A percentile compares a stretch with the other conserved stretches of the same genome.
Evolutionary conservation across 2,888 invertebrate genomes (phyloP).

Genomic region (Geophilus truncorum): DNA sequence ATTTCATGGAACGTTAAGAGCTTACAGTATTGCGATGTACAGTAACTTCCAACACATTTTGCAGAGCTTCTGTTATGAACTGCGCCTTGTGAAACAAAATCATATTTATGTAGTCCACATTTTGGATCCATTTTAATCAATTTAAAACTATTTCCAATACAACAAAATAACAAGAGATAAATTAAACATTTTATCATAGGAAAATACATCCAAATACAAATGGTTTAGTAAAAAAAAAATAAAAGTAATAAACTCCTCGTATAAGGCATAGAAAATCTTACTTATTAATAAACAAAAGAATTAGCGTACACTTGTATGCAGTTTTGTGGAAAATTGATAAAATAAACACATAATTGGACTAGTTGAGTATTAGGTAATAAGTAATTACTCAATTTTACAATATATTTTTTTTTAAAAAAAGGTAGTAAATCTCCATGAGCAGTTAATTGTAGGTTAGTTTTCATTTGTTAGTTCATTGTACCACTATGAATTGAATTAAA

Average conservation of each 20-base stretch:
- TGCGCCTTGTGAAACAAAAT: no score
- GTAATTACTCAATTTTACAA: not conserved
- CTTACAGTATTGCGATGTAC: no score
- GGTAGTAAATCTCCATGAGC: not conserved
- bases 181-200: not conserved
- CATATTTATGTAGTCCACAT: not conserved
- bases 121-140: conserved; percentile 10
- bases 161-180: conserved; percentile 7
- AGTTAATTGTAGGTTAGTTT: not conserved
- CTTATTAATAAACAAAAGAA: not conserved
- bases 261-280: not conserved
- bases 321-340: not conserved
- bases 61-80: no score
- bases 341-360: conserved; percentile 13
- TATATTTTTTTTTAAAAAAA: not conserved
- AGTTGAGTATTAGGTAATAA: conserved; percentile 15
- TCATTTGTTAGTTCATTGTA: not conserved
- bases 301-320: not conserved
- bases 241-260: not conserved
- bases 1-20: no score
- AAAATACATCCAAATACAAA: not conserved
- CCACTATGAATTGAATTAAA: not conserved
- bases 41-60: no score
- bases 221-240: not conserved
- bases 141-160: not conserved